Evolutionary conservation across 2,888 invertebrate species (phyloP), one percentile per base, ranked within the genome.

Genomic region (Macrophya annulata): DNA sequence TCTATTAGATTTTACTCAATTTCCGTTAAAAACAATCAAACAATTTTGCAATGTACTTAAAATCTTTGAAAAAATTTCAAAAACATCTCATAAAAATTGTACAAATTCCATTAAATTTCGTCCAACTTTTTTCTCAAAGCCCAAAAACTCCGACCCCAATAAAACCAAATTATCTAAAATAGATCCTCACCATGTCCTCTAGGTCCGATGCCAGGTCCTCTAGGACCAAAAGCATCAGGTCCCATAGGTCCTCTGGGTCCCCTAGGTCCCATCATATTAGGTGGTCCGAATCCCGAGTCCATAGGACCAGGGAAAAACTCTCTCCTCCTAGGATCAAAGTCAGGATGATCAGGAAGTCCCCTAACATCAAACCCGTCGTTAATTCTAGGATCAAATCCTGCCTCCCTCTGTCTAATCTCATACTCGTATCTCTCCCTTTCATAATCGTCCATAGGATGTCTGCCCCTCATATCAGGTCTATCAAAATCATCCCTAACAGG

Each of bases 221-320:
- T 90, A 2, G 93, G 92, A 45, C 92, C 93, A 86, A 93, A 93
- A 10, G 90, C 91, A 37, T 94, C 93, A 2, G 93, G 93, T 59
- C 93, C 93, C 87, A 92, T 91, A 4, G 92, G 92, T 17, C 92
- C 91, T 59, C 89, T 86, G 4, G 93, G 93, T 45, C 93, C 93
- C 85, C 92, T 89, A 0, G 90, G 90, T n/a, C 91, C 91, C 91
- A 93, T 92, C 91, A 93, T 92, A 8, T 90, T 91, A 0, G 90
- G 91, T 85, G 91, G 92, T 51, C 92, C 92, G 87, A 87, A 91
- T 3, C 90, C 90, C n/a, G 90, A 89, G 17, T 92, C 92, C 87
- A 93, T 91, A 2, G 91, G 91, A 40, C 90, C 90, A 77, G 91
- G 91, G 86, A 93, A 93, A 86, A 92, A 93, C 12, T 93, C 93